phyloP scores from a whole-genome alignment of 1,140 invertebrate species.

The Arion vulgaris region DNA sequence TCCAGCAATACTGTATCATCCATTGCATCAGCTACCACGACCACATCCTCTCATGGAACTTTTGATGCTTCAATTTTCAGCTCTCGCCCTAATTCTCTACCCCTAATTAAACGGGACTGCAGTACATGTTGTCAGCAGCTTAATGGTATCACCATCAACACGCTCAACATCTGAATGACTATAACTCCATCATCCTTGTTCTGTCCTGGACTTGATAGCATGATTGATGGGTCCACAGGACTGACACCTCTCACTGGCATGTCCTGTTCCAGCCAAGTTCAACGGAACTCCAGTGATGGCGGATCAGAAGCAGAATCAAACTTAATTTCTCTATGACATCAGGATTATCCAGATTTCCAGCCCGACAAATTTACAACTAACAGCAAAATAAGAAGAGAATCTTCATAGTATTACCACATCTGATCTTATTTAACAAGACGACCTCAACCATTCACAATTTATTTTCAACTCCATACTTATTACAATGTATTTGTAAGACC shows the following conservation, averaged over 20 bases:
- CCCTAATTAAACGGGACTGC: slow-evolving; percentile 48
- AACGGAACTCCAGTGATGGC: slow-evolving; percentile 50
- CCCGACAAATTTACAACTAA: neutral
- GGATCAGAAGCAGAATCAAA: slow-evolving; percentile 50
- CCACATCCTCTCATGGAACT: neutral
- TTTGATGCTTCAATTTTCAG: slow-evolving; percentile 29
- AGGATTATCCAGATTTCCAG: neutral
- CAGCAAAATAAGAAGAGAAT: neutral
- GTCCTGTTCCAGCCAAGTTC: slow-evolving; percentile 56
- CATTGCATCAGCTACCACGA: neutral
- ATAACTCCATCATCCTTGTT: slow-evolving; percentile 74
- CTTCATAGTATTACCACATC: neutral
- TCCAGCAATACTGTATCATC: slow-evolving; percentile 28
- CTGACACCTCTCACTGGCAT: slow-evolving; percentile 83
- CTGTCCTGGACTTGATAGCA: slow-evolving; percentile 77
- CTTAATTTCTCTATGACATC: slow-evolving; percentile 49
- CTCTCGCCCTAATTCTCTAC: slow-evolving; percentile 64
- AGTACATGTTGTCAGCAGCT: slow-evolving; percentile 51
- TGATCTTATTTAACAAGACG: neutral
- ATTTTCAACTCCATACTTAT: too few relatives aligned
- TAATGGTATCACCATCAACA: slow-evolving; percentile 86
- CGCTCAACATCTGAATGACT: slow-evolving; percentile 89
- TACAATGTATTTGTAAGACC: too few relatives aligned
- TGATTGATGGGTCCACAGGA: slow-evolving; percentile 93
- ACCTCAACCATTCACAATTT: neutral